Percentiles rank a stretch among this genome's conserved stretches.
Evolutionary conservation across 2,888 invertebrate species (phyloP).

Genomic region (Drosophila atripex): DNA sequence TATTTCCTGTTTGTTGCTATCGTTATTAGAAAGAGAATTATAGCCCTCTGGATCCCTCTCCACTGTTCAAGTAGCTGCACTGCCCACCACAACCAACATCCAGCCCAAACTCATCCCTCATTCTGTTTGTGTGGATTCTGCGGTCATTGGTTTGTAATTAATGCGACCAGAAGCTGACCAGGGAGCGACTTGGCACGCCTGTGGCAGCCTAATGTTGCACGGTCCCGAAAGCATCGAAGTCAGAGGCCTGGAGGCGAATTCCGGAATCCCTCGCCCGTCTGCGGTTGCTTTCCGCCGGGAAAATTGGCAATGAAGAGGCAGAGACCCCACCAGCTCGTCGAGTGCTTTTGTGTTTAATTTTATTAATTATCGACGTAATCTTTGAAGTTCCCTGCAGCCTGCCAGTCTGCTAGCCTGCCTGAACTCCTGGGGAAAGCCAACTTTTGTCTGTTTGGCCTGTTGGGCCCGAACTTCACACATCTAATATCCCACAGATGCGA

Average conservation of each 20-base stretch:
- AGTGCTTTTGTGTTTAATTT: constrained; percentile 78
- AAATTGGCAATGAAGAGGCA: neutral
- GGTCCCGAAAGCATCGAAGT: constrained; percentile 14
- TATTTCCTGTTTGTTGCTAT: neutral
- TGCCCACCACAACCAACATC: neutral
- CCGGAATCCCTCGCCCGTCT: constrained; percentile 15
- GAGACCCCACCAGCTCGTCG: constrained; percentile 32
- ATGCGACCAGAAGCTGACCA: constrained; percentile 65
- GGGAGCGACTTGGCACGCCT: constrained; percentile 49
- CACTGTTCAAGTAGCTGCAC: neutral
- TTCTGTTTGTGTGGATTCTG: constrained; percentile 49
- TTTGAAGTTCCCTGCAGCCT: constrained; percentile 53
- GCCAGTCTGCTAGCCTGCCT: neutral
- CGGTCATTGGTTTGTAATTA: constrained; percentile 79
- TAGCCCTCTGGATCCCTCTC: neutral
- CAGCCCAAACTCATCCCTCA: constrained; percentile 6
- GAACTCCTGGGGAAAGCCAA: constrained; percentile 15
- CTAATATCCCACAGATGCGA: constrained; percentile 3
- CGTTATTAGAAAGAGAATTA: neutral
- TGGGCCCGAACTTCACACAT: constrained; percentile 1
- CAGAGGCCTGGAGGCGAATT: constrained; percentile 2
- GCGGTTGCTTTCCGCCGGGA: constrained; percentile 23
- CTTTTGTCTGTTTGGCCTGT: constrained; percentile 29
- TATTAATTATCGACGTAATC: constrained; percentile 77
- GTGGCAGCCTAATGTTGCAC: constrained; percentile 52